Percentiles rank a stretch among this genome's conserved stretches.
Evolutionary conservation across 2,888 invertebrate species (phyloP).

Genomic region (Cantharis nigra): DNA sequence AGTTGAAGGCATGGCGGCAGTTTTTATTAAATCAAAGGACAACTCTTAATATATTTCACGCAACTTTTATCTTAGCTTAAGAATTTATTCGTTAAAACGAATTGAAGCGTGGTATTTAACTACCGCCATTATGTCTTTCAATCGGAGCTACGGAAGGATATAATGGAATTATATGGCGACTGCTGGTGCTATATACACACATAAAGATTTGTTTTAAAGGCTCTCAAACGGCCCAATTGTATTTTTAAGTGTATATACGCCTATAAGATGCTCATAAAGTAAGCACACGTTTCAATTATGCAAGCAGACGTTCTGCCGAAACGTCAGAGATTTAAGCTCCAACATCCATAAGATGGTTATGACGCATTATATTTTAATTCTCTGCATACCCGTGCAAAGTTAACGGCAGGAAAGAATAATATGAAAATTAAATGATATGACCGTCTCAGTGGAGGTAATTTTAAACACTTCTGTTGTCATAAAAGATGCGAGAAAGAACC

Average conservation of each 20-base stretch:
- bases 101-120: slow-evolving; percentile 34
- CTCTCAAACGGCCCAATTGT: slow-evolving; percentile 32
- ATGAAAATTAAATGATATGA: slow-evolving; percentile 57
- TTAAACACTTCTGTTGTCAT: slow-evolving; percentile 57
- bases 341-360: slow-evolving; percentile 50
- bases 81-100: slow-evolving; percentile 31
- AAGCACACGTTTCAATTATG: slow-evolving; percentile 47
- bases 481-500: slow-evolving; percentile 55
- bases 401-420: slow-evolving; percentile 44
- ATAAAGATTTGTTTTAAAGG: slow-evolving; percentile 42
- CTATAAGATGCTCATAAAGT: slow-evolving; percentile 39
- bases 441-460: slow-evolving; percentile 54
- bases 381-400: slow-evolving; percentile 40
- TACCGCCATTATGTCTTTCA: slow-evolving; percentile 22
- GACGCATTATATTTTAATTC: slow-evolving; percentile 54
- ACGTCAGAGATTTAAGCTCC: slow-evolving; percentile 46
- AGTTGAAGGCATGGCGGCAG: slow-evolving; percentile 37
- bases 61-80: slow-evolving; percentile 40
- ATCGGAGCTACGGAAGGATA: slow-evolving; percentile 17
- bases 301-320: slow-evolving; percentile 38
- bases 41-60: slow-evolving; percentile 45
- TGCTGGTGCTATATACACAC: slow-evolving; percentile 22
- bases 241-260: slow-evolving; percentile 36
- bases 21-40: slow-evolving; percentile 44
- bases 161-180: slow-evolving; percentile 37